phyloP scores from a whole-genome alignment of 2,797 vertebrate species.

The Acipenser ruthenus region DNA sequence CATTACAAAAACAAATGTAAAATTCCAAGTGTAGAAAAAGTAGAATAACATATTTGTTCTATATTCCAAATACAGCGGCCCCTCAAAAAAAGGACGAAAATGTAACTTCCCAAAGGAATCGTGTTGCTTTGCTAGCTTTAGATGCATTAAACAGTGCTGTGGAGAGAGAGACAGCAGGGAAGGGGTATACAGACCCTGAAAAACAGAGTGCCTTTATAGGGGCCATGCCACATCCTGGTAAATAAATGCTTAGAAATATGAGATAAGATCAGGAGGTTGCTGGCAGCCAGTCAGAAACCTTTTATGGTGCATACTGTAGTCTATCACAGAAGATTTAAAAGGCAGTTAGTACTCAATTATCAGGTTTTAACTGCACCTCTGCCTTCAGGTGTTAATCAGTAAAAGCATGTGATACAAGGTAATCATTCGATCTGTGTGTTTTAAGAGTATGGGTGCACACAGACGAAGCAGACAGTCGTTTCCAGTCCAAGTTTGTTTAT shows the following conservation, averaged over 20 bases:
- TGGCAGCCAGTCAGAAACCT: neutral
- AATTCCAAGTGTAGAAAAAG: too few species aligned
- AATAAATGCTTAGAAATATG: slow-evolving; percentile 22
- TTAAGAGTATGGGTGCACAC: too few species aligned
- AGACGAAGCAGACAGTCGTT: too few species aligned
- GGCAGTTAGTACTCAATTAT: slow-evolving; percentile 2
- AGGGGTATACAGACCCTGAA: slow-evolving; percentile 18
- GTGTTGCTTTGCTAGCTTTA: too few species aligned
- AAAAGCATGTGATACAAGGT: neutral
- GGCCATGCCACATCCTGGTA: slow-evolving; percentile 29
- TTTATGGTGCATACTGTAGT: neutral
- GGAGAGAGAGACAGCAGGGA: slow-evolving; percentile 16
- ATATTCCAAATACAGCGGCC: too few species aligned
- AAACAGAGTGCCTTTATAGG: slow-evolving; percentile 24
- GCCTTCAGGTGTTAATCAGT: neutral
- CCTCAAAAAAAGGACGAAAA: too few species aligned
- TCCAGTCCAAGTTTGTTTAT: too few species aligned
- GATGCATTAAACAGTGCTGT: neutral
- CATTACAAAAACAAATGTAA: too few species aligned
- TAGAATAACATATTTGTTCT: too few species aligned
- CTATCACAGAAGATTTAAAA: slow-evolving; percentile 3
- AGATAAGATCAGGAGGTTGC: slow-evolving; percentile 7
- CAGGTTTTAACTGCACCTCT: neutral
- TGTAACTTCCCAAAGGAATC: too few species aligned
- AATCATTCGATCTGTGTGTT: too few species aligned